Evolutionary conservation across 2,888 invertebrate genomes (phyloP).

Genomic region (Aspidapion aeneum): DNA sequence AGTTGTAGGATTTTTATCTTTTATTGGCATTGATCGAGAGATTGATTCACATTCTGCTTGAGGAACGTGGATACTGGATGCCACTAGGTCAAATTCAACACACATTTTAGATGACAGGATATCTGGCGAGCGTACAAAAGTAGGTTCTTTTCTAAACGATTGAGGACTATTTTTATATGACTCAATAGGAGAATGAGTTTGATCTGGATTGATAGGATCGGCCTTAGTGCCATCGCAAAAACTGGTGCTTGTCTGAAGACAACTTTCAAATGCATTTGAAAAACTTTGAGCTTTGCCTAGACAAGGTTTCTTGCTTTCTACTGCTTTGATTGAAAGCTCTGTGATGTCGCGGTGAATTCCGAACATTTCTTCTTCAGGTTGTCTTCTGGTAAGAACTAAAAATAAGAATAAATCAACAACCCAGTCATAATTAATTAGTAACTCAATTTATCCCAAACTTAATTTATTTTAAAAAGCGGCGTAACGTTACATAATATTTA

Average conservation of each 20-base stretch:
- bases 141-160: slow-evolving; percentile 26
- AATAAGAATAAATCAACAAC: slow-evolving; percentile 20
- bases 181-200: slow-evolving; percentile 41
- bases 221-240: slow-evolving; percentile 31
- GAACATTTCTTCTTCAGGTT: slow-evolving; percentile 58
- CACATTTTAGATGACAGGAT: slow-evolving; percentile 53
- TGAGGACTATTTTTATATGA: slow-evolving; percentile 51
- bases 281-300: slow-evolving; percentile 32
- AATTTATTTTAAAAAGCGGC: too few species aligned
- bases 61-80: slow-evolving; percentile 34
- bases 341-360: slow-evolving; percentile 24
- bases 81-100: slow-evolving; percentile 53
- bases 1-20: slow-evolving; percentile 8
- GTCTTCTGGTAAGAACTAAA: slow-evolving; percentile 62
- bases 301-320: slow-evolving; percentile 10
- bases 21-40: background rate
- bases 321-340: slow-evolving; percentile 27
- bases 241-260: slow-evolving; percentile 37
- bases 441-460: too few species aligned
- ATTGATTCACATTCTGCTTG: slow-evolving; percentile 4
- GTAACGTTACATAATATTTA: too few species aligned
- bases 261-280: slow-evolving; percentile 40
- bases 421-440: too few species aligned
- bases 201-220: slow-evolving; percentile 14
- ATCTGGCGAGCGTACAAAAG: slow-evolving; percentile 41